These are phyloP conservation scores for Ophiodon elongatus DNA, from an alignment of 2,113 vertebrate species.

Conservation along the genomic window DNA sequence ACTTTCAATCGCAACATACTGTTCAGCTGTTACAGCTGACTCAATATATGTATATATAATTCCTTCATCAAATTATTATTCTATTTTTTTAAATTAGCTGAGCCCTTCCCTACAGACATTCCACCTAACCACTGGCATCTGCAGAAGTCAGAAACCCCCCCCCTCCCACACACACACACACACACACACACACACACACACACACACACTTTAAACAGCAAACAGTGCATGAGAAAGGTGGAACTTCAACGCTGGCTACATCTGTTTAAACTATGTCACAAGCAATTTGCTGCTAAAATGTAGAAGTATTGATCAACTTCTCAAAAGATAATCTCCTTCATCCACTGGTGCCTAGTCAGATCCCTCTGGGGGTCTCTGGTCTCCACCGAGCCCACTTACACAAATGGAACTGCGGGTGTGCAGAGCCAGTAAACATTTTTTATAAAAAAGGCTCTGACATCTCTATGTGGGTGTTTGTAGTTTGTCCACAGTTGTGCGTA, in stretches of 20 bases:
- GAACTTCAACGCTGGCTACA: constrained; percentile 13
- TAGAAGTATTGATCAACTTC: constrained; percentile 65
- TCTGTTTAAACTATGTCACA: constrained; percentile 34
- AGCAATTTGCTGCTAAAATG: constrained; percentile 43
- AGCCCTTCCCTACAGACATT: neutral
- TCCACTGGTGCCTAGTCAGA: constrained; percentile 42
- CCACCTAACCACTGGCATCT: neutral
- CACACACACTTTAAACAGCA: too few relatives aligned
- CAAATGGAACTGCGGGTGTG: constrained; percentile 17
- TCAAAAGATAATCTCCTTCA: constrained; percentile 53
- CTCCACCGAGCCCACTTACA: constrained; percentile 31
- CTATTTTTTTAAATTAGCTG: neutral
- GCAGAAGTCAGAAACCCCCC: neutral
- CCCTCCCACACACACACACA: too few relatives aligned
- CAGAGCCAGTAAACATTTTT: too few relatives aligned
- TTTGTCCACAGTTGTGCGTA: constrained; percentile 6
- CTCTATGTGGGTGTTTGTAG: constrained; percentile 11
- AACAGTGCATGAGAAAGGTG: neutral
- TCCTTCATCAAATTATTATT: too few relatives aligned
- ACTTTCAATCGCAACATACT: neutral
- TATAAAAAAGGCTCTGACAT: constrained; percentile 24
- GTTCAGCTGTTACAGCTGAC: neutral
- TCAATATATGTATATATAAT: neutral
- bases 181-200: too few relatives aligned
- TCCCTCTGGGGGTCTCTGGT: constrained; percentile 65